A percentile compares a stretch with the other conserved stretches of the same genome.
phyloP scores from a whole-genome alignment of 2,888 invertebrate species.

The Drosophila mimetica region DNA sequence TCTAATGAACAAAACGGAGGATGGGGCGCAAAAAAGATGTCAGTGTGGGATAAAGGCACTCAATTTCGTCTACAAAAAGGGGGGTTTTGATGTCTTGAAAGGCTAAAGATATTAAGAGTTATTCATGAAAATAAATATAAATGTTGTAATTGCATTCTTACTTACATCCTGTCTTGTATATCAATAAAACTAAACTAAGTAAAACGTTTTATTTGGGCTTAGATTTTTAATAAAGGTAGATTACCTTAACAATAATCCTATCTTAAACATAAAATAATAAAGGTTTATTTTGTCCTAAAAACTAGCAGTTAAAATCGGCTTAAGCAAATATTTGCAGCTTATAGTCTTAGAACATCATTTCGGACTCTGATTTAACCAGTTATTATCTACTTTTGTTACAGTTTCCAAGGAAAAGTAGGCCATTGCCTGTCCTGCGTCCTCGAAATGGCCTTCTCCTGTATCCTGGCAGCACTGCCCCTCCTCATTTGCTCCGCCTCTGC shows the following conservation, averaged over 20 bases:
- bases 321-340: background rate
- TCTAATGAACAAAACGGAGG: conserved; percentile 66
- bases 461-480: conserved; percentile 17
- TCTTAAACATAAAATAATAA: background rate
- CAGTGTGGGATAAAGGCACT: background rate
- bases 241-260: too few species aligned
- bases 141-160: too few species aligned
- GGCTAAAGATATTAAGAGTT: background rate
- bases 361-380: background rate
- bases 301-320: background rate
- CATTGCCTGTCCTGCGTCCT: conserved; percentile 13
- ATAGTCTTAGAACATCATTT: background rate
- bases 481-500: conserved; percentile 7
- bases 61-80: background rate
- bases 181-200: too few species aligned
- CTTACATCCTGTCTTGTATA: too few species aligned
- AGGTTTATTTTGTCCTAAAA: background rate
- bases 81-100: background rate
- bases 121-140: background rate
- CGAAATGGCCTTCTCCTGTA: conserved; percentile 26
- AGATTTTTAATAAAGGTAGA: too few species aligned
- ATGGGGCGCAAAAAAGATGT: background rate
- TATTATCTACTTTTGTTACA: conserved; percentile 3
- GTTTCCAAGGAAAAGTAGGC: conserved; percentile 13
- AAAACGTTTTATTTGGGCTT: too few species aligned